Base-by-base conservation (phyloP, 2,113 vertebrate genomes). In the Silurus glanis region DNA sequence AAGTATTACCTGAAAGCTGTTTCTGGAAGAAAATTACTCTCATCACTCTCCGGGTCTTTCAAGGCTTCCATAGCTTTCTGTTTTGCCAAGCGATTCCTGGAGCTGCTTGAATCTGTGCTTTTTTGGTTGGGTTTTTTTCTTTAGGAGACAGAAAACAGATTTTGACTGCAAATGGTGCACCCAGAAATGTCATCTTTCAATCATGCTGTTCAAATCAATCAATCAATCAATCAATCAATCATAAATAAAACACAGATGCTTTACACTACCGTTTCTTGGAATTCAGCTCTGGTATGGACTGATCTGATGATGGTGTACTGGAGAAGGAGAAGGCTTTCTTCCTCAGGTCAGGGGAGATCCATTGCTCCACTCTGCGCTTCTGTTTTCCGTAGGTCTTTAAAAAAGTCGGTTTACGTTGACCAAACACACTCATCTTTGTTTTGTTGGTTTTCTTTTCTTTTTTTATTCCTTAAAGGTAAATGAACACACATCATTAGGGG, bases 321-420 rank as follows among this genome's bases (percentile, higher is more conserved):
- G 94, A 94, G 84, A 95, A 96, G 59, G 85, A 94, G 80, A 95
- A 96, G 19, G 72, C 91, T 53, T 81, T 69, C 49, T 91, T 94
- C 7, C 88, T 92, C 85, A 89, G 56, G 4, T 93, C 90, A 0
- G 92, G 93, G 0, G 89, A 91, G 12, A 96, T 56, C 95, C 95
- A 96, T 12, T 88, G 86, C 0, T 94, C 76, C 53, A 94, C 1
- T 49, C 92, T 92, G 4, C 92, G 90, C 28, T 2, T 90, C 28
- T 85, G 85, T 80, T 87, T 94, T 0, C 93, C 92, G 51, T 96
- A 96, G 0, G 95, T 96, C 56, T 91, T 95, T 47, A 96, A 3
- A 82, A 83, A 90, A 16, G 92, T 0, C 0, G 92, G 80, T 47
- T 91, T 88, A 0, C 87, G 86, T 1, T 67, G 89, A 69, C 72